phyloP scores from a whole-genome alignment of 2,113 vertebrate species.

The Aplodontia rufa region DNA sequence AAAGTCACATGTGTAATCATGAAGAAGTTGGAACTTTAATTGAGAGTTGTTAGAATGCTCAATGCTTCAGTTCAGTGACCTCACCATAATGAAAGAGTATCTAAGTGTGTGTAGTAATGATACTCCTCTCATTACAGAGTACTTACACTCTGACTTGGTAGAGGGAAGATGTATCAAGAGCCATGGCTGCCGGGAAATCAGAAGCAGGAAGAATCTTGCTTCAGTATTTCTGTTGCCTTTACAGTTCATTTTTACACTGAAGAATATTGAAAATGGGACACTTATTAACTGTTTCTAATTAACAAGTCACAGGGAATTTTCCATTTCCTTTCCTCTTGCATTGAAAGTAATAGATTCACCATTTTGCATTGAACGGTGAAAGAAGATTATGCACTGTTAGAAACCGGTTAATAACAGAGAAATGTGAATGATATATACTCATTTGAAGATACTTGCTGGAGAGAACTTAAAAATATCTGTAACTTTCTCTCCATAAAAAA shows the following conservation, averaged over 20 bases:
- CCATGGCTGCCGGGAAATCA: not conserved
- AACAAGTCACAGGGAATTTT: not conserved
- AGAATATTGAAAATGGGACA: not conserved
- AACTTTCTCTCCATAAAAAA: slow-evolving; percentile 37
- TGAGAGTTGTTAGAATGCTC: not conserved
- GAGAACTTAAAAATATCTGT: slow-evolving; percentile 12
- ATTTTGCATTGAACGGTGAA: not conserved
- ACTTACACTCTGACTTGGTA: accelerated
- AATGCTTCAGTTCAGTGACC: not conserved
- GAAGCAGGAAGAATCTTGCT: not conserved
- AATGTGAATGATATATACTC: not conserved
- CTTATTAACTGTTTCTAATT: not conserved
- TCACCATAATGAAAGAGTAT: not conserved
- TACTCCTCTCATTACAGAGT: not conserved
- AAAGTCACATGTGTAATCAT: not conserved
- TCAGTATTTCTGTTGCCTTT: not conserved
- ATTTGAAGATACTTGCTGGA: slow-evolving; percentile 28
- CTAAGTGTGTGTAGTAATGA: no score
- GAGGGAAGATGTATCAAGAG: not conserved
- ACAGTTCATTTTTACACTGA: not conserved
- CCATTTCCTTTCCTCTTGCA: not conserved
- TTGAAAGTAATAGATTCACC: not conserved
- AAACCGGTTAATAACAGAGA: not conserved
- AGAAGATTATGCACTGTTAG: not conserved
- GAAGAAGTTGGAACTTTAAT: not conserved